Conservation (phyloP, 2,113 vertebrate genomes). For the Pogona vitticeps region DNA sequence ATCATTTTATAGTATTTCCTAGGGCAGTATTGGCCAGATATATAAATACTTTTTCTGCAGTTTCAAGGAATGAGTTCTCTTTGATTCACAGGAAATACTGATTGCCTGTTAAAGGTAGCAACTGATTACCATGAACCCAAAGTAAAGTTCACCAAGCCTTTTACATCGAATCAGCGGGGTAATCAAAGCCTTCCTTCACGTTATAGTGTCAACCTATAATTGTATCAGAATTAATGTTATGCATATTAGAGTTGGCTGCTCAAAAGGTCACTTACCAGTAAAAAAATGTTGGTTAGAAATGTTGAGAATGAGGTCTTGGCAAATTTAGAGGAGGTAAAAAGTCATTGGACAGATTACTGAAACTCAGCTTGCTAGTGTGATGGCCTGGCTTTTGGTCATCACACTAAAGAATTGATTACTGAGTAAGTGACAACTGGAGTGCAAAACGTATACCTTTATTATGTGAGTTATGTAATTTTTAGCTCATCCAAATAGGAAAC, state of each 20-base stretch:
- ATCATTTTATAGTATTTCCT: neutral
- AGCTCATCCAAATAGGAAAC: neutral
- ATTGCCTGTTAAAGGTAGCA: constrained; percentile 14
- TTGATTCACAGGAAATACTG: constrained; percentile 1
- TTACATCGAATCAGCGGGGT: constrained; percentile 10
- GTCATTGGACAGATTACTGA: neutral
- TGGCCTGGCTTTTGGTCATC: constrained; percentile 11
- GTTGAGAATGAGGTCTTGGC: neutral
- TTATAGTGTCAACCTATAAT: constrained; percentile 19
- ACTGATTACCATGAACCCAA: constrained; percentile 20
- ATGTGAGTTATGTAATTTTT: constrained; percentile 20
- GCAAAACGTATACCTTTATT: constrained; percentile 13
- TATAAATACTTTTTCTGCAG: neutral
- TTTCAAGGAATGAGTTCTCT: neutral
- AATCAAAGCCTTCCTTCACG: constrained; percentile 14
- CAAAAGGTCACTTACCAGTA: constrained; percentile 5
- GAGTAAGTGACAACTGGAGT: constrained; percentile 9
- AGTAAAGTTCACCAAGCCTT: constrained; percentile 26
- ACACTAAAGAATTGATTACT: constrained; percentile 7
- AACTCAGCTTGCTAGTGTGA: neutral
- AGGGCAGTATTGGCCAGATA: neutral
- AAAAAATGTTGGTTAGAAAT: constrained; percentile 8
- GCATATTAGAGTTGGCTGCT: constrained; percentile 14
- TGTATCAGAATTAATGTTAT: constrained; percentile 24
- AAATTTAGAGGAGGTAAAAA: constrained; percentile 4